Evolutionary conservation across 2,797 vertebrate genomes (phyloP).

Genomic region (Gymnocypris eckloni): DNA sequence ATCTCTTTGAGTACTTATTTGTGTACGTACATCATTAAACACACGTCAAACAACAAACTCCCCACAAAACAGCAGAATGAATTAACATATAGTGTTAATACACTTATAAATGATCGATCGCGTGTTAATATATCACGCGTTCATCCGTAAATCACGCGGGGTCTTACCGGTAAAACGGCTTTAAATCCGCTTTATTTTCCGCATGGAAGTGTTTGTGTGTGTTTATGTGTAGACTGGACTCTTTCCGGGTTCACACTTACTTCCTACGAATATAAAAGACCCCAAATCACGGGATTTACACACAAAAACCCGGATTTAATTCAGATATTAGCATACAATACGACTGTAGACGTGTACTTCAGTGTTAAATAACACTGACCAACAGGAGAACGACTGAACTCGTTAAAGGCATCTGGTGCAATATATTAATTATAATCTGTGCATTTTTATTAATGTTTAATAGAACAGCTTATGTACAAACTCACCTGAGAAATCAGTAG

Average conservation of each 20-base stretch:
- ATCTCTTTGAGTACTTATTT: not conserved
- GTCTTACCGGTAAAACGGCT: not conserved
- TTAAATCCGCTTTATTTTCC: not conserved
- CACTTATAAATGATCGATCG: not conserved
- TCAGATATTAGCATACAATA: not conserved
- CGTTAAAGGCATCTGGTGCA: not conserved
- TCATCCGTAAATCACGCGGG: not conserved
- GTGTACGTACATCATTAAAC: not conserved
- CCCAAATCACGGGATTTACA: not conserved
- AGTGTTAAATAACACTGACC: not conserved
- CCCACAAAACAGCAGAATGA: no score
- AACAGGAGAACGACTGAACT: not conserved
- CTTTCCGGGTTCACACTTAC: slow-evolving; percentile 28
- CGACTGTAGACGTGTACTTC: not conserved
- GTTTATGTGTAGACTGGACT: not conserved
- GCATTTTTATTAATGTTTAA: not conserved
- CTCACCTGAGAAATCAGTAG: slow-evolving; percentile 3
- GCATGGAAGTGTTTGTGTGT: not conserved
- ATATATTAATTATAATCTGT: not conserved
- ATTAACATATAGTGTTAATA: not conserved
- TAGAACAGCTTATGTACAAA: not conserved
- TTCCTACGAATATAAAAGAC: slow-evolving; percentile 28
- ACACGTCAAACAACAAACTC: not conserved
- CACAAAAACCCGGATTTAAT: not conserved
- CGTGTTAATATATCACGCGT: not conserved